Conservation (phyloP, 2,797 vertebrate genomes). For the Nyctibius grandis region DNA sequence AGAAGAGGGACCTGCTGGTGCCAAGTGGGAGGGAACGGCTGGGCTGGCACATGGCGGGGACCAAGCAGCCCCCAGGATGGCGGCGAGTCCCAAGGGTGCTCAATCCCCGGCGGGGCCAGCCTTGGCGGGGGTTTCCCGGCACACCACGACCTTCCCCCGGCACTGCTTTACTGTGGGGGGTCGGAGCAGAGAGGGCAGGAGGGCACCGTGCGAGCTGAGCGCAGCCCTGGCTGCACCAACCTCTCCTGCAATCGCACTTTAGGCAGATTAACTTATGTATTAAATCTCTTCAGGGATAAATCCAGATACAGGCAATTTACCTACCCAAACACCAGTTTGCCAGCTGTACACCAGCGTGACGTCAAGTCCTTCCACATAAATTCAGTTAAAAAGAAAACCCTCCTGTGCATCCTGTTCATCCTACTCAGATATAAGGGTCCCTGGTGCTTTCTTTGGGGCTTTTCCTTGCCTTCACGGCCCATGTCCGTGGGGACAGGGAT, state of each 20-base stretch:
- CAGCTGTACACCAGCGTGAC: neutral
- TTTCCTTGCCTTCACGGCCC: neutral
- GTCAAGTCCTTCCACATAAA: neutral
- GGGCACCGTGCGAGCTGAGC: neutral
- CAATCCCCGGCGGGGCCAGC: rapidly evolving
- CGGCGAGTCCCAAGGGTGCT: rapidly evolving
- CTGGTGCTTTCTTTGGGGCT: neutral
- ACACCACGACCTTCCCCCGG: neutral
- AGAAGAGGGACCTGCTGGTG: neutral
- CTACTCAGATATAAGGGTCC: neutral
- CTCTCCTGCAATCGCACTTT: neutral
- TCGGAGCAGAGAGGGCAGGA: neutral
- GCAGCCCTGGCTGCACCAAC: neutral
- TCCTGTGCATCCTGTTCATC: neutral
- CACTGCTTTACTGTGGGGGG: neutral
- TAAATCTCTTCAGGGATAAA: constrained; percentile 39
- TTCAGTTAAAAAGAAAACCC: neutral
- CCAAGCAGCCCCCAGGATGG: neutral
- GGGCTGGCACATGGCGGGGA: neutral
- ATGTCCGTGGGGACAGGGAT: neutral
- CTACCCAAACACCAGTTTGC: neutral
- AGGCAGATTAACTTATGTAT: constrained; percentile 38
- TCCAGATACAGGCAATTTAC: constrained; percentile 40
- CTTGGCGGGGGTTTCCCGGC: neutral
- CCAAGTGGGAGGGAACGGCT: neutral